Evolutionary conservation across 2,888 invertebrate genomes (phyloP).

Genomic region (Boloria selene): DNA sequence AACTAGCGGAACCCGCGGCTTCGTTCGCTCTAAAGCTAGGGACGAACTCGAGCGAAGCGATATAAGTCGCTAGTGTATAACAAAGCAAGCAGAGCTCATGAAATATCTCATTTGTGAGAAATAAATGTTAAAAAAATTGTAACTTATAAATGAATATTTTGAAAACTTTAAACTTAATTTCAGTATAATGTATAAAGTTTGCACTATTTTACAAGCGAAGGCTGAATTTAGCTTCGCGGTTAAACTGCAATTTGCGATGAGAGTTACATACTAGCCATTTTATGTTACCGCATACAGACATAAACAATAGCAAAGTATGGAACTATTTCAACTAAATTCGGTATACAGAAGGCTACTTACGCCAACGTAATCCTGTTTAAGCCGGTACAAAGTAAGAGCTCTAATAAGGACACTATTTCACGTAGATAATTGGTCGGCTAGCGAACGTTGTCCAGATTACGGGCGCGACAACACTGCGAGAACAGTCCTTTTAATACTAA

Average conservation of each 20-base stretch:
- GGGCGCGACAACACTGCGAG: constrained; percentile 51
- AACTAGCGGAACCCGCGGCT: too few relatives aligned
- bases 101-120: too few relatives aligned
- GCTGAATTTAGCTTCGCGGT: too few relatives aligned
- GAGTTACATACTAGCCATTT: neutral
- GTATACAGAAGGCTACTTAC: constrained; percentile 61
- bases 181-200: too few relatives aligned
- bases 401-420: constrained; percentile 76
- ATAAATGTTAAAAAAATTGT: too few relatives aligned
- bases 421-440: constrained; percentile 76
- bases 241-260: neutral
- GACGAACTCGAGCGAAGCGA: too few relatives aligned
- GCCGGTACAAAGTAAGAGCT: constrained; percentile 72
- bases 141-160: too few relatives aligned
- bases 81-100: too few relatives aligned
- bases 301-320: constrained; percentile 28
- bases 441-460: constrained; percentile 60
- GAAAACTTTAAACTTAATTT: too few relatives aligned
- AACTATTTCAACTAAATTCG: constrained; percentile 51
- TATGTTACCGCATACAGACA: constrained; percentile 7
- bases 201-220: too few relatives aligned
- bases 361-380: constrained; percentile 70
- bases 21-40: too few relatives aligned
- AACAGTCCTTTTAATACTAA: constrained; percentile 50
- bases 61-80: too few relatives aligned